Percentiles rank a stretch among this genome's conserved stretches.
Evolutionary conservation across 2,113 vertebrate species (phyloP).

Genomic region (Egretta garzetta): DNA sequence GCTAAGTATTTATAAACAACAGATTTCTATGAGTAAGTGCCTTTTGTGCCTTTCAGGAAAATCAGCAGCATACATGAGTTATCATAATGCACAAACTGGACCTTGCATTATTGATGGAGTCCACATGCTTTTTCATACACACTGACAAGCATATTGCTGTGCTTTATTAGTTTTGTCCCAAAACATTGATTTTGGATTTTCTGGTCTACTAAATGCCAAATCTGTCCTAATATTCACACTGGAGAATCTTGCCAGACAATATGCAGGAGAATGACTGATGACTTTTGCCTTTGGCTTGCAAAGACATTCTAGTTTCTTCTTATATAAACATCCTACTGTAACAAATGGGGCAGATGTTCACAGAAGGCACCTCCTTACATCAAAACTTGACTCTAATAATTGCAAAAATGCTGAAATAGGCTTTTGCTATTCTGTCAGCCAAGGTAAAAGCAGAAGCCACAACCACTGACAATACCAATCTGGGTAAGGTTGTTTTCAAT

Average conservation of each 20-base stretch:
- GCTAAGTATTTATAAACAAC: background rate
- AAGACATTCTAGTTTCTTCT: background rate
- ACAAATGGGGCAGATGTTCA: background rate
- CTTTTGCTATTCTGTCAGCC: background rate
- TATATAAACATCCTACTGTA: background rate
- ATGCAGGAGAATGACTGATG: background rate
- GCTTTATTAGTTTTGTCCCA: background rate
- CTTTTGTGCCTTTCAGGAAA: background rate
- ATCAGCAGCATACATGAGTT: background rate
- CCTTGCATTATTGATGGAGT: background rate
- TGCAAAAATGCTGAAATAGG: background rate
- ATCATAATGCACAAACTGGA: background rate
- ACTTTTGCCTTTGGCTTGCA: background rate
- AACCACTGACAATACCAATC: background rate
- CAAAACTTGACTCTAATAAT: background rate
- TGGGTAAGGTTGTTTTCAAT: background rate
- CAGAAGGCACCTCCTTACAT: background rate
- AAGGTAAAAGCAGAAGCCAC: background rate
- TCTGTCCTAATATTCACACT: background rate
- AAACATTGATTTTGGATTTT: background rate
- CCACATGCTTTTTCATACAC: background rate
- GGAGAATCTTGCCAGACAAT: background rate
- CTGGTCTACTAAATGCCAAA: background rate
- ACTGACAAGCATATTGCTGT: background rate
- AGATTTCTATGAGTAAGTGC: background rate